These are phyloP conservation scores for Neopelma chrysocephalum DNA, from an alignment of 2,797 vertebrate species.

Conservation along the genomic window DNA sequence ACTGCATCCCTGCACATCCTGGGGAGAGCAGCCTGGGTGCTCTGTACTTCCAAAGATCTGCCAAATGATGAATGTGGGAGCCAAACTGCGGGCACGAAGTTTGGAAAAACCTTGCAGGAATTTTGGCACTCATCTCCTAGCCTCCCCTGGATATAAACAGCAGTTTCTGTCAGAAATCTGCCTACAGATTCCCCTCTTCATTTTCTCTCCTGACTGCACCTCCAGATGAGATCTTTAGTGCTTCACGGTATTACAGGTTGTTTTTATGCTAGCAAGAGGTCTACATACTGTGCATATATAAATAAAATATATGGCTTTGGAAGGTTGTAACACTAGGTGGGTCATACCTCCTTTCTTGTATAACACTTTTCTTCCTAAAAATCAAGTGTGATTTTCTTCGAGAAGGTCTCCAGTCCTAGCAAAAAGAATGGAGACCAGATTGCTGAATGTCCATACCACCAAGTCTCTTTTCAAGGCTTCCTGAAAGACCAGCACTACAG, in stretches of 20 bases:
- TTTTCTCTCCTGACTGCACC: conserved; percentile 2
- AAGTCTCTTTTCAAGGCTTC: neutral
- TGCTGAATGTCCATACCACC: neutral
- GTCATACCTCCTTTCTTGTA: neutral
- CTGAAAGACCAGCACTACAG: neutral
- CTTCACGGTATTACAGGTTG: neutral
- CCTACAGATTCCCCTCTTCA: conserved; percentile 16
- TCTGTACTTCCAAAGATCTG: neutral
- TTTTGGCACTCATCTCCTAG: neutral
- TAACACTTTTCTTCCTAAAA: neutral
- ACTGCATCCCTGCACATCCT: neutral
- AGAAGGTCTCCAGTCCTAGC: neutral
- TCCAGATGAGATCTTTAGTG: neutral
- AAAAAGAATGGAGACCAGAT: neutral
- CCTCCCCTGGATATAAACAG: neutral
- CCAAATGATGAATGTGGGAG: neutral
- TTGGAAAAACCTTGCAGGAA: conserved; percentile 15
- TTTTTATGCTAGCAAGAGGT: neutral
- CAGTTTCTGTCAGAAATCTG: conserved; percentile 35
- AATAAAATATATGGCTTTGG: neutral
- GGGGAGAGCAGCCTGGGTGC: neutral
- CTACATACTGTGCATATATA: neutral
- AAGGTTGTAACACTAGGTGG: neutral
- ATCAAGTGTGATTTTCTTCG: neutral
- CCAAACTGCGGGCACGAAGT: fast-evolving